phyloP scores from a whole-genome alignment of 2,113 vertebrate genomes.

The Takifugu bimaculatus region DNA sequence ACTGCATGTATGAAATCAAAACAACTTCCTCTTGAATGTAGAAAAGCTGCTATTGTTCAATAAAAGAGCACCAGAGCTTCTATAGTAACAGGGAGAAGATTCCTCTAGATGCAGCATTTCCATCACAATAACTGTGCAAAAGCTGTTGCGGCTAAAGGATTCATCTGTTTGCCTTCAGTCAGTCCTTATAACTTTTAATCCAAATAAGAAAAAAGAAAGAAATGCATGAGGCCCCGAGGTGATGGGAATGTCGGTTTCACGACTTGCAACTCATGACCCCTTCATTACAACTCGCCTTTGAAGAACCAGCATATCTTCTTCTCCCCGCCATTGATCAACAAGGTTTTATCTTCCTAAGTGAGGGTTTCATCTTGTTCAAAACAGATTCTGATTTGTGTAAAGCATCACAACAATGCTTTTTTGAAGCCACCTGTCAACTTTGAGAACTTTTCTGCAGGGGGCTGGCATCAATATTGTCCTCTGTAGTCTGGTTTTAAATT shows the following conservation, averaged over 20 bases:
- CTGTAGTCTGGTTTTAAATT: too few relatives aligned
- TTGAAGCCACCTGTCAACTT: background rate
- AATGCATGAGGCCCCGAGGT: background rate
- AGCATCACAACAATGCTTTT: background rate
- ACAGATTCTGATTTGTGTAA: conserved; percentile 1
- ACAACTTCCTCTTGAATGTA: too few relatives aligned
- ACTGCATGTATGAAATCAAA: too few relatives aligned
- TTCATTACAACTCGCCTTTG: conserved; percentile 6
- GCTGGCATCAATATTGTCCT: background rate
- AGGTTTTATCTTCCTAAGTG: background rate
- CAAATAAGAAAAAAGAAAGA: background rate
- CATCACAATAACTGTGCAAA: too few relatives aligned
- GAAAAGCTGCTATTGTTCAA: too few relatives aligned
- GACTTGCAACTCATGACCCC: conserved; percentile 7
- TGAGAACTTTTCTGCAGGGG: background rate
- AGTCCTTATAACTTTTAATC: too few relatives aligned
- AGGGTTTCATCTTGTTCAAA: background rate
- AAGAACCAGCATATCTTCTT: background rate
- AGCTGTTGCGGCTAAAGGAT: too few relatives aligned
- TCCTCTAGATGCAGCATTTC: too few relatives aligned
- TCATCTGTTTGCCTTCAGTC: too few relatives aligned
- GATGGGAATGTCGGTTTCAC: background rate
- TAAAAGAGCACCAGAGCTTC: too few relatives aligned
- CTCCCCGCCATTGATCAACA: background rate
- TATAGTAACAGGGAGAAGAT: too few relatives aligned